Evolutionary conservation across 2,888 invertebrate genomes (phyloP).

Genomic region (Antheraea assamensis): DNA sequence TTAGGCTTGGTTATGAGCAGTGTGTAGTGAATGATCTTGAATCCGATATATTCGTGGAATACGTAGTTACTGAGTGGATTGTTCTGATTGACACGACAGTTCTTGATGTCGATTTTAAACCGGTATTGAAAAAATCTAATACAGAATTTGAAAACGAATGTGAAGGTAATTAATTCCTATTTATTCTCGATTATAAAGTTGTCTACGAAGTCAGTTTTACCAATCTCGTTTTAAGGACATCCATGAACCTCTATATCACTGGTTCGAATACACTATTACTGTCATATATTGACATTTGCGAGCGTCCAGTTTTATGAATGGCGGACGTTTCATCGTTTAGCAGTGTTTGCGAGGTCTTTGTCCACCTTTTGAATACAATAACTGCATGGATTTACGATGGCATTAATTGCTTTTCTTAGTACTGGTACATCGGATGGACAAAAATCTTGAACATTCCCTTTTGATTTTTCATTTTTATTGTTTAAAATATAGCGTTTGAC

Average conservation of each 20-base stretch:
- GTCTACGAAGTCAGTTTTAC: neutral
- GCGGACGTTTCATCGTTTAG: neutral
- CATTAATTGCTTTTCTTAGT: constrained; percentile 63
- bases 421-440: constrained; percentile 33
- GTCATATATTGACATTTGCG: constrained; percentile 2
- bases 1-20: no score
- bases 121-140: neutral
- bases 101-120: neutral
- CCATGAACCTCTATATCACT: neutral
- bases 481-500: no score
- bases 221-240: neutral
- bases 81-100: neutral
- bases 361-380: constrained; percentile 44
- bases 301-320: neutral
- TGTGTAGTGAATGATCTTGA: no score
- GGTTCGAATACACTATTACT: neutral
- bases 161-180: neutral
- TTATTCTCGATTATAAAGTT: neutral
- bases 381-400: constrained; percentile 56
- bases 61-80: neutral
- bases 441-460: neutral
- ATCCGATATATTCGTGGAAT: no score
- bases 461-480: neutral
- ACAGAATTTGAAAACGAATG: no score
- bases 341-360: constrained; percentile 53